A percentile compares a stretch with the other conserved stretches of the same genome.
Evolutionary conservation across 2,888 invertebrate species (phyloP).

Genomic region (Polyploca ridens): DNA sequence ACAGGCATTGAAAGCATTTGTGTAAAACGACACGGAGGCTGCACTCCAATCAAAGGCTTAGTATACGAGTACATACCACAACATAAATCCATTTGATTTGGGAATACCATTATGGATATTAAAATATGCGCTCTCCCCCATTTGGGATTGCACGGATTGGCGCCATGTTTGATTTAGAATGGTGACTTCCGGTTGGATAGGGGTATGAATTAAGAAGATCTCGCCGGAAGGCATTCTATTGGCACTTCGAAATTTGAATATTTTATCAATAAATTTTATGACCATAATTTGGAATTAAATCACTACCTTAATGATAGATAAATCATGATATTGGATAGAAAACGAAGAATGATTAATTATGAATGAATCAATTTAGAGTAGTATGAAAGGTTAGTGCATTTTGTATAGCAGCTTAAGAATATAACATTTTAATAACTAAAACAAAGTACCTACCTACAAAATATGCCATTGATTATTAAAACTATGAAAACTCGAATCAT

Average conservation of each 20-base stretch:
- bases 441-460: too few relatives aligned
- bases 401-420: too few relatives aligned
- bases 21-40: not conserved
- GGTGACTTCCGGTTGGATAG: slow-evolving; percentile 72
- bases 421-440: too few relatives aligned
- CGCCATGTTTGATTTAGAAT: slow-evolving; percentile 80
- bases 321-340: not conserved
- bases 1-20: not conserved
- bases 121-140: slow-evolving; percentile 68
- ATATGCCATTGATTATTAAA: too few relatives aligned
- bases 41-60: slow-evolving; percentile 10
- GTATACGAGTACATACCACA: slow-evolving; percentile 20
- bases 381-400: too few relatives aligned
- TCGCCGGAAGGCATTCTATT: slow-evolving; percentile 58
- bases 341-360: too few relatives aligned
- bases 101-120: slow-evolving; percentile 63
- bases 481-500: too few relatives aligned
- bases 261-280: slow-evolving; percentile 64
- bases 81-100: slow-evolving; percentile 49
- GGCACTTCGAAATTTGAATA: slow-evolving; percentile 55
- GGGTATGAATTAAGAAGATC: slow-evolving; percentile 69
- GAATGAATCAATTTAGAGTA: too few relatives aligned
- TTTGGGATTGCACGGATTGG: slow-evolving; percentile 58
- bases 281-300: slow-evolving; percentile 18
- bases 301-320: slow-evolving; percentile 10